Evolutionary conservation across 2,113 vertebrate species (phyloP).

Genomic region (Alectura lathami): DNA sequence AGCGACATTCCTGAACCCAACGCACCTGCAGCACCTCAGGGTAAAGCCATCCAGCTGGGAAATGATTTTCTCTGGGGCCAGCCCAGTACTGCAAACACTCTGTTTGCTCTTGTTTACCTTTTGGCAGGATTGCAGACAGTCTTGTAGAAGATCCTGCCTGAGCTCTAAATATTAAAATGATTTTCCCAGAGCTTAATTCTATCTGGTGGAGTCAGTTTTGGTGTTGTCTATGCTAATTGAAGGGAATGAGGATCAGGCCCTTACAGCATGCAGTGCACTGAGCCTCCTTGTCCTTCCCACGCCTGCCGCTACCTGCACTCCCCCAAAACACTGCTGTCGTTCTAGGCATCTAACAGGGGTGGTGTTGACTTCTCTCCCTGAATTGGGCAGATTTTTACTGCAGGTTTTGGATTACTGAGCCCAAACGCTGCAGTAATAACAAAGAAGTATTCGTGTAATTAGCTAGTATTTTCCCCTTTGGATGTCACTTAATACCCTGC

Average conservation of each 20-base stretch:
- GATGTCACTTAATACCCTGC: not conserved
- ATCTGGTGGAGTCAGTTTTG: not conserved
- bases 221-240: too few species aligned
- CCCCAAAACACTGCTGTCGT: not conserved
- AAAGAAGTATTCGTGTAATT: not conserved
- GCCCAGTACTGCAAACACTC: accelerated
- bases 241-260: too few species aligned
- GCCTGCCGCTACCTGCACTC: not conserved
- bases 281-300: not conserved
- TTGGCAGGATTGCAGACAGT: not conserved
- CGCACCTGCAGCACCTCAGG: accelerated
- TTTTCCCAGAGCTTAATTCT: not conserved
- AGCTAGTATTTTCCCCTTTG: constrained; percentile 16
- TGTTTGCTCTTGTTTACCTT: not conserved
- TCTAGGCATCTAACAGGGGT: not conserved
- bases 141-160: not conserved
- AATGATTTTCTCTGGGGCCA: not conserved
- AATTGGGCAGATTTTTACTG: constrained; percentile 13
- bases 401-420: constrained; percentile 20
- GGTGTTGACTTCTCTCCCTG: not conserved
- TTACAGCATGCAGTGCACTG: accelerated
- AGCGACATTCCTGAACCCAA: accelerated
- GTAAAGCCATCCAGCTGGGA: not conserved
- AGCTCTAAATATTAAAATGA: not conserved
- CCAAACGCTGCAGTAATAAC: constrained; percentile 31